These are phyloP conservation scores for Gambelia wislizenii DNA, from an alignment of 2,797 vertebrate genomes.

Conservation along the genomic window DNA sequence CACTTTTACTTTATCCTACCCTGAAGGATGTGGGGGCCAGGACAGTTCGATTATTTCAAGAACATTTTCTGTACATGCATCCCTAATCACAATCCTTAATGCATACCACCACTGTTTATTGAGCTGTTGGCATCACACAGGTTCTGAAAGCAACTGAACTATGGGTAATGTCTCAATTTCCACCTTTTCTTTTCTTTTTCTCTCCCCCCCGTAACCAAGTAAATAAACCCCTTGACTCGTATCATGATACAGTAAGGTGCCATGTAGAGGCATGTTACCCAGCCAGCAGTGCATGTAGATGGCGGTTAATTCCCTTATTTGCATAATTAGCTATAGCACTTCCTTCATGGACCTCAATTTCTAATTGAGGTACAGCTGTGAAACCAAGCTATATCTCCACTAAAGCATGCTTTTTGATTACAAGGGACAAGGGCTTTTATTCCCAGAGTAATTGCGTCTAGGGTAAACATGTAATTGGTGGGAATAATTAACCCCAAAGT, in stretches of 20 bases:
- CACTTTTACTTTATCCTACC: background rate
- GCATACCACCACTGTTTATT: background rate
- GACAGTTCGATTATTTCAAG: background rate
- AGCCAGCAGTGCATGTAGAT: conserved; percentile 42
- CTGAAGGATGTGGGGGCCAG: background rate
- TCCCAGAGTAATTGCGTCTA: conserved; percentile 30
- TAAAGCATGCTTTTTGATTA: conserved; percentile 53
- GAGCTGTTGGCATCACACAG: background rate
- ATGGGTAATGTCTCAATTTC: background rate
- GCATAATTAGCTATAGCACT: conserved; percentile 55
- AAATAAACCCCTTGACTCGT: conserved; percentile 29
- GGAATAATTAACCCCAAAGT: conserved; percentile 48
- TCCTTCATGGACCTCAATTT: conserved; percentile 64
- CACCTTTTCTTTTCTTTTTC: background rate
- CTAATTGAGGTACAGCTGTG: conserved; percentile 67
- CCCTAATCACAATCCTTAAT: background rate
- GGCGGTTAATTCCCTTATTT: conserved; percentile 60
- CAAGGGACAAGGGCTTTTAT: conserved; percentile 53
- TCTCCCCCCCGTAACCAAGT: background rate
- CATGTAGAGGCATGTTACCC: conserved; percentile 29
- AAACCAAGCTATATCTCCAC: conserved; percentile 46
- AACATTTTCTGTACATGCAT: background rate
- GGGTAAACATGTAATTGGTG: conserved; percentile 43
- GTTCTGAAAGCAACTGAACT: background rate
- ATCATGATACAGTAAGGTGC: conserved; percentile 49